Conservation (phyloP, 2,797 vertebrate species). For the Lepus townsendii region DNA sequence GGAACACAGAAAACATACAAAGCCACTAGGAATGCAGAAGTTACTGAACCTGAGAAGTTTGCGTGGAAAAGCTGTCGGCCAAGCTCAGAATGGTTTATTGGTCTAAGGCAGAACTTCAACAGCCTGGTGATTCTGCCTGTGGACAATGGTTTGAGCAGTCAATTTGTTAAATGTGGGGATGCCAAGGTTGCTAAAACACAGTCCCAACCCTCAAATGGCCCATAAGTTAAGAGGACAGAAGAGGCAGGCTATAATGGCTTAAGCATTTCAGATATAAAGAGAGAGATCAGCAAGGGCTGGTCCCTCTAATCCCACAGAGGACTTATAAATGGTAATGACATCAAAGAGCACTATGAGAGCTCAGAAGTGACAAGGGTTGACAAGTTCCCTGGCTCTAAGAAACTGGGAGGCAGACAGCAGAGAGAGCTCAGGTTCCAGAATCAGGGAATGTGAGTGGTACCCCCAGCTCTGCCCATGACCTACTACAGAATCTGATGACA, state of each 20-base stretch:
- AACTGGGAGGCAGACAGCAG: fast-evolving
- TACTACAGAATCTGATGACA: fast-evolving
- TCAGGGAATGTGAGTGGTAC: not conserved
- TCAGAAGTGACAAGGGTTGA: not conserved
- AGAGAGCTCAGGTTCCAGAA: not conserved
- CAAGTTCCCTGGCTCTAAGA: not conserved
- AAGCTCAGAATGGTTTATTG: not conserved
- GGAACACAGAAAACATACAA: not conserved
- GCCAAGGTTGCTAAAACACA: not conserved
- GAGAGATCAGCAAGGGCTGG: not conserved
- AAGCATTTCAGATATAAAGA: not conserved
- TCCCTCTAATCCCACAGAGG: not conserved
- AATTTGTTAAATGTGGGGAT: not conserved
- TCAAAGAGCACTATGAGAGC: not conserved
- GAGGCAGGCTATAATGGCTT: not conserved
- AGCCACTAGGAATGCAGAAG: not conserved
- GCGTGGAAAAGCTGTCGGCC: not conserved
- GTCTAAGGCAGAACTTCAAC: not conserved
- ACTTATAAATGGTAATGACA: not conserved
- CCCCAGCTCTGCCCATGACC: not conserved
- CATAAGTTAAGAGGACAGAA: not conserved
- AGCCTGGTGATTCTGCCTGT: not conserved
- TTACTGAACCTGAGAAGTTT: not conserved
- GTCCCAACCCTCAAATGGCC: not conserved
- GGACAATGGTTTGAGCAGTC: not conserved